Conservation (phyloP, 2,797 vertebrate species). For the Steatocranus sp. region DNA sequence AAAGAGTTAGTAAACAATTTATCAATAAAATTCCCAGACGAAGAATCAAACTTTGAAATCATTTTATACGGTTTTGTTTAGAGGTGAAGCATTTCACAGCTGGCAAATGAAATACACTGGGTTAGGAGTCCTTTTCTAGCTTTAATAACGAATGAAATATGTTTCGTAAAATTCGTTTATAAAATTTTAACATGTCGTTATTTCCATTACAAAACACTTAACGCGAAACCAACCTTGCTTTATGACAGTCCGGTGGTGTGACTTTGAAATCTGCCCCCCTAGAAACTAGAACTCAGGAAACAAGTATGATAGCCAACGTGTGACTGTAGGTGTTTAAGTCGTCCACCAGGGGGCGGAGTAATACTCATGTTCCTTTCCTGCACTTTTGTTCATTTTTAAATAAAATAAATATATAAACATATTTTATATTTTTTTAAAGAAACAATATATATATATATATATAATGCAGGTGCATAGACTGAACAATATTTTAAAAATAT, state of each 20-base stretch:
- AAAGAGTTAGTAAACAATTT: background rate
- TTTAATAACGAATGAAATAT: background rate
- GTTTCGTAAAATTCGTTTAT: background rate
- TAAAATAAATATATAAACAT: background rate
- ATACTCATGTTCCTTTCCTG: background rate
- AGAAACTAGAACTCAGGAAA: conserved; percentile 28
- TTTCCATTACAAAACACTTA: background rate
- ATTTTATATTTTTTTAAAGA: background rate
- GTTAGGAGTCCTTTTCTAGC: background rate
- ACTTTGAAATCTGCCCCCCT: conserved; percentile 47
- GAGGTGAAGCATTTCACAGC: background rate
- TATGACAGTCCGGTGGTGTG: conserved; percentile 9
- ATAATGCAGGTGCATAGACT: background rate
- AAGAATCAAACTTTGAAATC: background rate
- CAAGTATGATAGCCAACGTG: background rate
- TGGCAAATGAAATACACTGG: background rate
- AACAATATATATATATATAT: background rate
- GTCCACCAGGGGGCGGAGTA: conserved; percentile 26
- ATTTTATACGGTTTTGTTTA: background rate
- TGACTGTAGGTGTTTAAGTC: background rate
- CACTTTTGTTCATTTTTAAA: background rate
- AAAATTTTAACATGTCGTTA: background rate
- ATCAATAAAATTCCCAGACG: background rate
- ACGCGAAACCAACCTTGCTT: conserved; percentile 41
- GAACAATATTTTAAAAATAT: background rate